These are phyloP conservation scores for Lepidochrysops patricia DNA, from an alignment of 2,888 invertebrate species.

Conservation along the genomic window DNA sequence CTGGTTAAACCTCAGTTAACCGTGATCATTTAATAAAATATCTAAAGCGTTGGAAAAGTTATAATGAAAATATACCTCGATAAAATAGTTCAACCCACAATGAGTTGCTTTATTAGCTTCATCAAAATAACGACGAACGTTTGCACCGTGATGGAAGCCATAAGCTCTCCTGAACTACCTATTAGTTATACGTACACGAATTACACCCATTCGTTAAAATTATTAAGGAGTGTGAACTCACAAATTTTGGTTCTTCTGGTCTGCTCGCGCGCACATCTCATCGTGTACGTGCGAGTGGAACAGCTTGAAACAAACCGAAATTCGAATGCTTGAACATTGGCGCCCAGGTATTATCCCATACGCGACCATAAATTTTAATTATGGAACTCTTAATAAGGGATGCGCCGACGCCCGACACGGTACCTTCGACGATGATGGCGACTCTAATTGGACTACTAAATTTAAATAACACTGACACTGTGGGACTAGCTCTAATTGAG, in stretches of 20 bases:
- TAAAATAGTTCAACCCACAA: neutral
- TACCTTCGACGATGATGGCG: constrained; percentile 66
- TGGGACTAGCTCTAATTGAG: constrained; percentile 66
- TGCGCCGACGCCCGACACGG: constrained; percentile 60
- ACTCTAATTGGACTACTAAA: constrained; percentile 71
- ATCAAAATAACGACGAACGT: neutral
- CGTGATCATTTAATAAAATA: too few relatives aligned
- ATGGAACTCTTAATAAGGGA: constrained; percentile 69
- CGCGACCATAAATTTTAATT: constrained; percentile 63
- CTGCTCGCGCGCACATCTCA: too few relatives aligned
- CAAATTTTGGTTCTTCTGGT: too few relatives aligned
- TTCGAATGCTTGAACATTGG: too few relatives aligned
- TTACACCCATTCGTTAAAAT: constrained; percentile 12
- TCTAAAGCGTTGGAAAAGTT: neutral
- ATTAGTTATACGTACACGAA: neutral
- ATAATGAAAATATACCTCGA: neutral
- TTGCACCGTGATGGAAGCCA: neutral
- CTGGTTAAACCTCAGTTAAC: too few relatives aligned
- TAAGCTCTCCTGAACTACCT: neutral
- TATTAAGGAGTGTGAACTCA: constrained; percentile 22
- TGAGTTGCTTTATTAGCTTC: neutral
- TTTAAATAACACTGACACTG: constrained; percentile 72
- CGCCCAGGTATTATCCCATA: constrained; percentile 33
- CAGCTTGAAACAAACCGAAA: too few relatives aligned
- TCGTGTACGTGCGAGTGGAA: too few relatives aligned